These are phyloP conservation scores for Mylabris sibirica DNA, from an alignment of 2,888 invertebrate species.

Conservation along the genomic window DNA sequence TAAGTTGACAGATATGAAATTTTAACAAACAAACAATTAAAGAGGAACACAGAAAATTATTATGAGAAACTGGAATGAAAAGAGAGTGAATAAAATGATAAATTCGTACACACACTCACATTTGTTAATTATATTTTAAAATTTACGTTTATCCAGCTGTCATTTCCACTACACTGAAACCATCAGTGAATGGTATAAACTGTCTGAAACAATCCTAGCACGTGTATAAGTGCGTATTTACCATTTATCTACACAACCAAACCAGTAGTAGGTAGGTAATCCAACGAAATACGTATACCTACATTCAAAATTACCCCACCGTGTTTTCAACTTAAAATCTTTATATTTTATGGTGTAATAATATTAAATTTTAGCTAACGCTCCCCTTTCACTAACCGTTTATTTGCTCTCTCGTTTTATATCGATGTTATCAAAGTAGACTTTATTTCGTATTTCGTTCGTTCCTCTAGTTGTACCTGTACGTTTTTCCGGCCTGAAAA, in stretches of 20 bases:
- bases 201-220: conserved; percentile 2
- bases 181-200: neutral
- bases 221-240: neutral
- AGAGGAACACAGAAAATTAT: no score
- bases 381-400: no score
- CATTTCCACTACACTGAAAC: neutral
- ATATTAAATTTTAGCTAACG: neutral
- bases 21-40: neutral
- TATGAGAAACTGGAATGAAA: neutral
- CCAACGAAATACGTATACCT: neutral
- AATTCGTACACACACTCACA: neutral
- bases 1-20: neutral
- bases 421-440: neutral
- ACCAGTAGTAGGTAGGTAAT: neutral
- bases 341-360: neutral
- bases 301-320: neutral
- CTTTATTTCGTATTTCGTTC: neutral
- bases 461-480: no score
- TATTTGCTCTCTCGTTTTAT: neutral
- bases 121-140: neutral
- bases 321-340: neutral
- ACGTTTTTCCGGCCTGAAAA: no score
- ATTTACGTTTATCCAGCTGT: neutral
- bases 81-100: neutral
- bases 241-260: neutral